A percentile compares a stretch with the other conserved stretches of the same genome.
Conservation (phyloP, 2,113 vertebrate species). For the Anolis sagrei region DNA sequence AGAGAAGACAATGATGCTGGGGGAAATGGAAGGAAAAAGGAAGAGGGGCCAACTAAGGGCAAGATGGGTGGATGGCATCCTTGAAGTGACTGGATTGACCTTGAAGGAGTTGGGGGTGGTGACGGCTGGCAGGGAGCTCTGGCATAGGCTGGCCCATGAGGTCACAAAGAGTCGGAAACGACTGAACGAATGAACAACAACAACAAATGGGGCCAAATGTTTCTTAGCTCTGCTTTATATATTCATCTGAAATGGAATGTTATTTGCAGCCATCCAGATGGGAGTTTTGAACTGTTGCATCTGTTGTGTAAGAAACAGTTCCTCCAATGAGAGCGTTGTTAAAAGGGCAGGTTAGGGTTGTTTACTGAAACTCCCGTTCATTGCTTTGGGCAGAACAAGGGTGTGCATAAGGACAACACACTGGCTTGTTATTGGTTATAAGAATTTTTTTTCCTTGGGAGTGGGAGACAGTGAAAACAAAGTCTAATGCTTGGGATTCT, state of each 20-base stretch:
- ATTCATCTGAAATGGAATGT: background rate
- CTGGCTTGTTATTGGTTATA: background rate
- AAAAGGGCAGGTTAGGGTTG: background rate
- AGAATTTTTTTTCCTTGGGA: constrained; percentile 5
- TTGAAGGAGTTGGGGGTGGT: too few species aligned
- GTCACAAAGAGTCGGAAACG: too few species aligned
- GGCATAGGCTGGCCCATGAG: too few species aligned
- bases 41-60: too few species aligned
- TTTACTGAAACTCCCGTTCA: background rate
- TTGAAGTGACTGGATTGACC: too few species aligned
- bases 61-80: too few species aligned
- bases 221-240: background rate
- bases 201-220: background rate
- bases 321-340: background rate
- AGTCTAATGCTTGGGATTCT: background rate
- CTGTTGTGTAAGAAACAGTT: background rate
- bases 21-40: too few species aligned
- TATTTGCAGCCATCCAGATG: background rate
- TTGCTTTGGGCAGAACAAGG: background rate
- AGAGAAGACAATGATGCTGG: too few species aligned
- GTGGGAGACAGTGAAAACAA: background rate
- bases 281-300: background rate
- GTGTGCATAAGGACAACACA: background rate
- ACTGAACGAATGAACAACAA: too few species aligned
- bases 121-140: too few species aligned